These are phyloP conservation scores for Labrus mixtus DNA, from an alignment of 2,113 vertebrate genomes.

Conservation along the genomic window DNA sequence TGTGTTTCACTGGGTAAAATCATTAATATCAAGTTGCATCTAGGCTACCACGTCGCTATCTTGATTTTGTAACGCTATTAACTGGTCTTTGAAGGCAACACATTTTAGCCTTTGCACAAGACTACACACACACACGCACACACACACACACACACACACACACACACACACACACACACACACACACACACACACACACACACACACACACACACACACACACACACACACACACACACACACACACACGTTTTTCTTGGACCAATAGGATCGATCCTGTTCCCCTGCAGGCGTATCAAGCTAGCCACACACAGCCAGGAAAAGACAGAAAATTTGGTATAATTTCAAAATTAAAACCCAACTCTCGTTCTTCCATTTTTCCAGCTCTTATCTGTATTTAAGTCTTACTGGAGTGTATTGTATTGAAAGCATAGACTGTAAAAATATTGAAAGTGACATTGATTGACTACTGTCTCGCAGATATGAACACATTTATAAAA, in stretches of 20 bases:
- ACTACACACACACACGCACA: constrained; percentile 8
- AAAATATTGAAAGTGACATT: too few species aligned
- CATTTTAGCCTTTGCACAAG: background rate
- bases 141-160: background rate
- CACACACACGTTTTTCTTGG: background rate
- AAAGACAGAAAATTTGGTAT: accelerated
- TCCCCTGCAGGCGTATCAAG: background rate
- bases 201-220: constrained; percentile 3
- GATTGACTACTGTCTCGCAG: too few species aligned
- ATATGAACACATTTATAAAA: too few species aligned
- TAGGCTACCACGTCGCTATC: background rate
- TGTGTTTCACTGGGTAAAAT: background rate
- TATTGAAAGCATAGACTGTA: too few species aligned
- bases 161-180: background rate
- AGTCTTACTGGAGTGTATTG: too few species aligned
- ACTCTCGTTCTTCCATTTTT: too few species aligned
- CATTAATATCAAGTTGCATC: background rate
- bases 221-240: background rate
- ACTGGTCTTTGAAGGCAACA: constrained; percentile 32
- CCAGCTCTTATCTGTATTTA: too few species aligned
- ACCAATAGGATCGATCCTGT: constrained; percentile 48
- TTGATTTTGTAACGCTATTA: background rate
- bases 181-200: background rate
- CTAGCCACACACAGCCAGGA: background rate
- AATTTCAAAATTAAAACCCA: background rate